Conservation (phyloP, 35 echinoderm and acorn worm species). For the Patiria miniata region DNA sequence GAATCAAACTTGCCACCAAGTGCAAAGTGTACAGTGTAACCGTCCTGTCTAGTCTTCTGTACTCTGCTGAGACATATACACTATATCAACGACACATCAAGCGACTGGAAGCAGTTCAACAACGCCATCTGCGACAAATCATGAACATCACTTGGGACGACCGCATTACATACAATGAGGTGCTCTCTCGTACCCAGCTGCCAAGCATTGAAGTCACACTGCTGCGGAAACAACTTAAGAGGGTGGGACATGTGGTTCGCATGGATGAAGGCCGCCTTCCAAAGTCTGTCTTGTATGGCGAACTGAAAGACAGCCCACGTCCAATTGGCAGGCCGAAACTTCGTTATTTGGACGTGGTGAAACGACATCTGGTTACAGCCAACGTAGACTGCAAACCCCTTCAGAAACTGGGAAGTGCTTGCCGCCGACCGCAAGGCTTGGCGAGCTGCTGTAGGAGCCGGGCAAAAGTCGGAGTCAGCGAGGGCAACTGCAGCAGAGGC, state of each 20-base stretch:
- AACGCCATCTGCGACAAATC: no score
- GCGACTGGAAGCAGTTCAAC: not conserved
- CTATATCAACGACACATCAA: not conserved
- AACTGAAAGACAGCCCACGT: not conserved
- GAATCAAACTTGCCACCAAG: not conserved
- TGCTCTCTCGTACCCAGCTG: not conserved
- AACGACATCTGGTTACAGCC: no score
- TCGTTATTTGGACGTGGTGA: not conserved
- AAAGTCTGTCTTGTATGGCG: no score
- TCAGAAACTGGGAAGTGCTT: not conserved
- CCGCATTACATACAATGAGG: no score
- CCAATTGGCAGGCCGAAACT: not conserved
- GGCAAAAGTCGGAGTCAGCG: not conserved
- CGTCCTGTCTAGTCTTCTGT: not conserved
- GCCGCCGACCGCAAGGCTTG: not conserved
- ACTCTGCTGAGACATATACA: not conserved
- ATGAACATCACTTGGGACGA: not conserved
- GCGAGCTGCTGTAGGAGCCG: not conserved
- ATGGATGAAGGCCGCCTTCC: slow-evolving; percentile 1
- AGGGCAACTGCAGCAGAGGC: not conserved
- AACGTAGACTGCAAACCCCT: no score
- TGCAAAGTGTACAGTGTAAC: not conserved
- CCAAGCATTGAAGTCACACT: not conserved
- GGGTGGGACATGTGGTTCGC: not conserved
- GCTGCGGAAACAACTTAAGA: no score